Evolutionary conservation across 2,888 invertebrate genomes (phyloP).

Genomic region (Monopis laevigella): DNA sequence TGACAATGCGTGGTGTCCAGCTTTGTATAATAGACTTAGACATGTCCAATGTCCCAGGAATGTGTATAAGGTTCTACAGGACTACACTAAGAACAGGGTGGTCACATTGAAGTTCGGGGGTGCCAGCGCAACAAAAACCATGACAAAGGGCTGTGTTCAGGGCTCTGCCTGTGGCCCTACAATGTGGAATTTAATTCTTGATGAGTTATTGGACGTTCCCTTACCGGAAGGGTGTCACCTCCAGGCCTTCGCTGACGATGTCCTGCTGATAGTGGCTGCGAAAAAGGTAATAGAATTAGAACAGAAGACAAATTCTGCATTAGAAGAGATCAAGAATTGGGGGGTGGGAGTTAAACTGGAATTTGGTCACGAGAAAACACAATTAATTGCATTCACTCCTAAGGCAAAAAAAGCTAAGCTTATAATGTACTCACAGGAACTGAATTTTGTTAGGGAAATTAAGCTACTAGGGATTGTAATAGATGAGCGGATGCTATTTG

Average conservation of each 20-base stretch:
- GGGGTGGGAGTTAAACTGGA: too few species aligned
- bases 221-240: background rate
- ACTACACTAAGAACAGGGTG: constrained; percentile 17
- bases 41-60: constrained; percentile 19
- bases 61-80: constrained; percentile 16
- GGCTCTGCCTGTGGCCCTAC: constrained; percentile 21
- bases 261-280: background rate
- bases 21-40: constrained; percentile 17
- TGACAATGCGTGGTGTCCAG: constrained; percentile 15
- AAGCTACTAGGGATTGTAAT: too few species aligned
- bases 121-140: constrained; percentile 10
- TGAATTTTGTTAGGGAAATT: too few species aligned
- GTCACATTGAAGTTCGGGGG: constrained; percentile 17
- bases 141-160: constrained; percentile 23
- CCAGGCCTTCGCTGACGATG: constrained; percentile 11
- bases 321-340: too few species aligned
- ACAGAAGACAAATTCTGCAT: too few species aligned
- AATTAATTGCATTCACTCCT: too few species aligned
- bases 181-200: constrained; percentile 23
- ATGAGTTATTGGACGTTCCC: constrained; percentile 17
- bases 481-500: too few species aligned
- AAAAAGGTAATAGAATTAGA: too few species aligned
- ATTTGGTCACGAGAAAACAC: too few species aligned
- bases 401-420: too few species aligned
- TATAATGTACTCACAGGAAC: too few species aligned